Percentiles rank a stretch among this genome's conserved stretches.
Conservation (phyloP, 2,797 vertebrate species). For the Enteromius treurensis region DNA sequence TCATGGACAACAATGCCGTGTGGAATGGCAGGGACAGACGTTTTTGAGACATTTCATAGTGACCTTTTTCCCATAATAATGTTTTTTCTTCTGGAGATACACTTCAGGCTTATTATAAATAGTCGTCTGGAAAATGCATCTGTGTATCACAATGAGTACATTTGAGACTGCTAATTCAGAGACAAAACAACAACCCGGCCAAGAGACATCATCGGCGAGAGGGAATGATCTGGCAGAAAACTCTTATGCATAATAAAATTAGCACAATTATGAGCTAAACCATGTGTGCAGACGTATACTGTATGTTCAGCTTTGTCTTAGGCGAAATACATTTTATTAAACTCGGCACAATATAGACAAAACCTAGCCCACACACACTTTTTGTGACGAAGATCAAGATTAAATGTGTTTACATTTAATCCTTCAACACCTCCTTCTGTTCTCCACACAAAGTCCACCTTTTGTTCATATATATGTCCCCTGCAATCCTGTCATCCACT, state of each 20-base stretch:
- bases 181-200: conserved; percentile 53
- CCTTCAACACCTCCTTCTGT: conserved; percentile 11
- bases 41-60: conserved; percentile 49
- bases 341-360: not conserved
- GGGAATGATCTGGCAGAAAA: conserved; percentile 20
- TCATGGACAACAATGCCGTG: conserved; percentile 49
- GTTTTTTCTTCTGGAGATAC: conserved; percentile 53
- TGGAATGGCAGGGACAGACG: conserved; percentile 47
- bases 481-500: not conserved
- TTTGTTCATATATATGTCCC: not conserved
- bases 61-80: conserved; percentile 54
- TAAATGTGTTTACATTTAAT: not conserved
- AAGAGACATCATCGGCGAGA: conserved; percentile 46
- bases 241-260: conserved; percentile 26
- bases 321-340: not conserved
- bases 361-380: conserved; percentile 27
- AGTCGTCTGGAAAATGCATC: conserved; percentile 56
- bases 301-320: not conserved
- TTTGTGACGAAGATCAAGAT: conserved; percentile 18
- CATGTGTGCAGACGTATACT: not conserved
- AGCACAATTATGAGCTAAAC: conserved; percentile 19
- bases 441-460: not conserved
- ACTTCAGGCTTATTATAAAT: conserved; percentile 54
- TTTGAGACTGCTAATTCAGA: conserved; percentile 56
- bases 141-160: conserved; percentile 35